Evolutionary conservation across 2,797 vertebrate species (phyloP), one percentile per base, ranked within the genome.

Genomic region (Muraenolepis orangiensis): DNA sequence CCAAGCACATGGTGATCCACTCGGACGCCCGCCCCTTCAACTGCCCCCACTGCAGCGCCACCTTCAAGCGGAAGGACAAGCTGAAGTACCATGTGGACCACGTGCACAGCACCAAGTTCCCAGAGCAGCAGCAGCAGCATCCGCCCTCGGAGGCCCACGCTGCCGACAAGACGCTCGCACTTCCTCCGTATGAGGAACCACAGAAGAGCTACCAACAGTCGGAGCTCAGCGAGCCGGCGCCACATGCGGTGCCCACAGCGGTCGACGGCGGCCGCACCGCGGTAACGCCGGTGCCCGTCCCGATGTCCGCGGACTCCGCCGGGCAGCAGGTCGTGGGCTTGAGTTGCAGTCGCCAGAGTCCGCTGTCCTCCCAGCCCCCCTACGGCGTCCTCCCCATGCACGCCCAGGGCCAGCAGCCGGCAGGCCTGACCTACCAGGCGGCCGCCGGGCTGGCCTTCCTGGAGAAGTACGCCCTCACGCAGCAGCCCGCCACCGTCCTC

Each of bases 1-100:
- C 96, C 0, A 99, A 99, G 87, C 98, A 99, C 92, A 95, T 99
- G 94, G 98, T 99, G 85, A 99, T 97, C 84, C 98, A 99, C 90
- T 99, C 97, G 11, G 98, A 99, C 38, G 96, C 95, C 31, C 96
- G 98, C 20, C 98, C 98, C 72, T 99, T 98, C 81, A 98, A 95
- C 92, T 99, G 98, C 83, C 95, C 95, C 2, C 95, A 97, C 86
- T 99, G 98, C 88, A 96, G 94, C 46, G 96, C 98, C 80, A 96
- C 96, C 1, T 99, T 99, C 81, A 99, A 99, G 85, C 91, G 98
- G 74, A 99, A 99, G 77, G 98, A 99, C 92, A 99, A 99, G 82
- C 92, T 99, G 34, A 99, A 99, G 84, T 98, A 98, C 74, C 98
- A 99, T 12, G 95, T 95, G 6, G 98, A 99, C 87, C 98, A 99